These are phyloP conservation scores for Diglossa brunneiventris DNA, from an alignment of 2,113 vertebrate species.

Conservation along the genomic window DNA sequence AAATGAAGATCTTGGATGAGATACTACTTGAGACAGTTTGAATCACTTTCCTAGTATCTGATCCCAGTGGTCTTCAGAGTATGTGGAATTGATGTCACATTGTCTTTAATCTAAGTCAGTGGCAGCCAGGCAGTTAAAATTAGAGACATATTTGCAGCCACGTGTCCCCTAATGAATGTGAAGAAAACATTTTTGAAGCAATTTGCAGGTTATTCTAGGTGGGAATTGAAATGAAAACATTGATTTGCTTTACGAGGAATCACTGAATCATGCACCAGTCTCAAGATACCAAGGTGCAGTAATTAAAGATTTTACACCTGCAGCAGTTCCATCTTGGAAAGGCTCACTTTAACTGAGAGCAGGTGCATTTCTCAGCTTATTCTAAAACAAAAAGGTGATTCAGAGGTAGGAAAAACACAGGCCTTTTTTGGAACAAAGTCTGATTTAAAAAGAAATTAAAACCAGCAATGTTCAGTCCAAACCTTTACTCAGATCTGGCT, in stretches of 20 bases:
- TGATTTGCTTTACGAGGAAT: neutral
- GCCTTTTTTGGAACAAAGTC: neutral
- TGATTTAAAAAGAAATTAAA: neutral
- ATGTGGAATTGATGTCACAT: neutral
- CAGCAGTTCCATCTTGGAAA: neutral
- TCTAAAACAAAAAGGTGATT: neutral
- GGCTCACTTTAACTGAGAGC: neutral
- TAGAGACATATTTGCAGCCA: neutral
- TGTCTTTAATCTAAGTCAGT: neutral
- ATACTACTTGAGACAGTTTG: neutral
- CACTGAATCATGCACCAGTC: neutral
- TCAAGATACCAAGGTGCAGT: neutral
- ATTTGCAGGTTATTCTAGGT: neutral
- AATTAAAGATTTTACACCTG: conserved; percentile 10
- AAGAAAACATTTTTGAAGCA: neutral
- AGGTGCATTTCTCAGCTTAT: neutral
- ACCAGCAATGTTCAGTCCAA: neutral
- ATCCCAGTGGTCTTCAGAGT: neutral
- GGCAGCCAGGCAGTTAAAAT: neutral
- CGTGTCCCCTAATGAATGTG: neutral
- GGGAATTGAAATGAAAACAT: neutral
- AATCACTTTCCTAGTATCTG: neutral
- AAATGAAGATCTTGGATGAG: neutral
- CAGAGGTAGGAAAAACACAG: neutral
- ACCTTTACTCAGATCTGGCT: neutral